A percentile compares a stretch with the other conserved stretches of the same genome.
These are phyloP conservation scores for Pedionomus torquatus DNA, from an alignment of 2,113 vertebrate genomes.

Conservation along the genomic window DNA sequence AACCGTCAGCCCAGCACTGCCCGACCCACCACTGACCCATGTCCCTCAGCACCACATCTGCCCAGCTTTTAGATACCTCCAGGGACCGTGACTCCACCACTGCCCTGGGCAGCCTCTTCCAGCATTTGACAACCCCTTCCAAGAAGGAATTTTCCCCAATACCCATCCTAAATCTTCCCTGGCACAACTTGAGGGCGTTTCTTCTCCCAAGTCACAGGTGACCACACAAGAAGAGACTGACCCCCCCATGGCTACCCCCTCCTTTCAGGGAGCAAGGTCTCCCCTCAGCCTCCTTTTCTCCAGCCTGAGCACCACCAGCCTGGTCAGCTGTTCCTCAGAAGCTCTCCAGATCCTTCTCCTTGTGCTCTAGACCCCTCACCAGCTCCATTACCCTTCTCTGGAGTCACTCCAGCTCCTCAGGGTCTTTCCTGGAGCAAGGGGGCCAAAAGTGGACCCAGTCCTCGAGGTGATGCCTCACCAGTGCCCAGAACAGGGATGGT, in stretches of 20 bases:
- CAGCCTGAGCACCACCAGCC: background rate
- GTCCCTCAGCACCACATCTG: background rate
- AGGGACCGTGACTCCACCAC: background rate
- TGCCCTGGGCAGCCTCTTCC: background rate
- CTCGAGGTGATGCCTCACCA: background rate
- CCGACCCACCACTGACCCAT: background rate
- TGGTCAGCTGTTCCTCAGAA: background rate
- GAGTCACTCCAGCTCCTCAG: background rate
- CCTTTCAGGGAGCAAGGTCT: background rate
- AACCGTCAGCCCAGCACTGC: background rate
- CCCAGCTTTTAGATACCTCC: too few species aligned
- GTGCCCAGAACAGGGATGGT: too few species aligned
- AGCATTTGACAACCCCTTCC: background rate
- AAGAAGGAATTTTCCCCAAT: background rate
- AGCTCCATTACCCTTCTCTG: background rate
- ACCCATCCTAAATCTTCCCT: background rate
- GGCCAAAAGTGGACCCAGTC: background rate
- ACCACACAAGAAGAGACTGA: too few species aligned
- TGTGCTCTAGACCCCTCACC: background rate
- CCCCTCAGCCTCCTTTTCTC: background rate
- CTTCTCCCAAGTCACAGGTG: too few species aligned
- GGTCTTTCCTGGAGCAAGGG: background rate
- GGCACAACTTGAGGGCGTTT: background rate
- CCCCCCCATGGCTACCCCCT: background rate
- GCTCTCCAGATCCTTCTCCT: too few species aligned